Conservation (phyloP, 2,797 vertebrate species). For the Clarias pachynema region DNA sequence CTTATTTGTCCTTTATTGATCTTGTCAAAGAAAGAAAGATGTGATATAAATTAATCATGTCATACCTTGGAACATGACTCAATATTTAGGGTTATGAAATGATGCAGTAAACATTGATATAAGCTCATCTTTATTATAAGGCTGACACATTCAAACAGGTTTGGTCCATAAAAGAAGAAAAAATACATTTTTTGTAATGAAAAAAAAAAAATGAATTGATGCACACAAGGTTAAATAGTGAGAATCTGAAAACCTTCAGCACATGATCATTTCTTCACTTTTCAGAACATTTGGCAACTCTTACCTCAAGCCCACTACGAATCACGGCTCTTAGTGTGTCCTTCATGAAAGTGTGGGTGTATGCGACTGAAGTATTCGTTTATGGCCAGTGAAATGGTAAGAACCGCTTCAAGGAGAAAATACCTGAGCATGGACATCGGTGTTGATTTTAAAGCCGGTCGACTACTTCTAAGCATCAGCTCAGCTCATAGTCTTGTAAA, state of each 20-base stretch:
- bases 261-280: slow-evolving; percentile 14
- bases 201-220: neutral
- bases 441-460: slow-evolving; percentile 42
- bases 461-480: slow-evolving; percentile 57
- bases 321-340: slow-evolving; percentile 22
- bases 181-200: slow-evolving; percentile 25
- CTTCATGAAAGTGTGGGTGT: slow-evolving; percentile 28
- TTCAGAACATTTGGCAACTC: neutral
- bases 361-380: neutral
- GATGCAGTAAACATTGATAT: slow-evolving; percentile 55
- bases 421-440: slow-evolving; percentile 65
- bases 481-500: slow-evolving; percentile 75
- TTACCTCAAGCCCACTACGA: slow-evolving; percentile 12
- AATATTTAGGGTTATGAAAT: neutral
- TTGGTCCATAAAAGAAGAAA: slow-evolving; percentile 78
- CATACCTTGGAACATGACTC: neutral
- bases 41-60: neutral
- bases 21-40: neutral
- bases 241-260: slow-evolving; percentile 29
- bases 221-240: slow-evolving; percentile 31
- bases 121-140: slow-evolving; percentile 92
- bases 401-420: slow-evolving; percentile 51
- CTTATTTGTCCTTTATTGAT: neutral
- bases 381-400: neutral
- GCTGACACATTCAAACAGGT: slow-evolving; percentile 84